Evolutionary conservation across 2,113 vertebrate species (phyloP).

Genomic region (Egretta garzetta): DNA sequence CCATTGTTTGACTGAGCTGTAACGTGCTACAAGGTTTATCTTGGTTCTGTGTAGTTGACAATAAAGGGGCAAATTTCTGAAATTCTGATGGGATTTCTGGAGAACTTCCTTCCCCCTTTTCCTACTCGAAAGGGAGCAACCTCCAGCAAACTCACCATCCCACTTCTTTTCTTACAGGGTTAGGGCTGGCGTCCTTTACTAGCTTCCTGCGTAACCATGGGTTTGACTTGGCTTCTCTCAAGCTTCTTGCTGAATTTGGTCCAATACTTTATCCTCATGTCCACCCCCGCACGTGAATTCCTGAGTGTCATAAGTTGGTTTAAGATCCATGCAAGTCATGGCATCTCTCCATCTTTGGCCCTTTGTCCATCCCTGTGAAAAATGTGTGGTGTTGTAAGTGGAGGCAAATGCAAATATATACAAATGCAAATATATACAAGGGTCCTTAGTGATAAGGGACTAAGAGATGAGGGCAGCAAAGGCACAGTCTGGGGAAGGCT

Average conservation of each 20-base stretch:
- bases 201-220: background rate
- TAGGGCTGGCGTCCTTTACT: background rate
- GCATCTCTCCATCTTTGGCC: background rate
- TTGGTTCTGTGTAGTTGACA: background rate
- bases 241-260: slow-evolving; percentile 1
- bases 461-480: background rate
- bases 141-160: background rate
- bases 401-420: background rate
- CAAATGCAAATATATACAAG: background rate
- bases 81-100: background rate
- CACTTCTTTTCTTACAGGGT: background rate
- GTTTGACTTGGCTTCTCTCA: slow-evolving; percentile 28
- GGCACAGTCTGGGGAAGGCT: background rate
- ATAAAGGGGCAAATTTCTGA: background rate
- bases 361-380: background rate
- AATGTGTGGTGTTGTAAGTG: background rate
- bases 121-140: background rate
- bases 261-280: slow-evolving; percentile 10
- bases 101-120: background rate
- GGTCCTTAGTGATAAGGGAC: background rate
- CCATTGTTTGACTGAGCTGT: background rate
- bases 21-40: background rate
- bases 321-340: background rate
- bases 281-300: background rate
- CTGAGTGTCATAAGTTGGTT: slow-evolving; percentile 3